Evolutionary conservation across 2,888 invertebrate species (phyloP).

Genomic region (Elaeidobius kamerunicus): DNA sequence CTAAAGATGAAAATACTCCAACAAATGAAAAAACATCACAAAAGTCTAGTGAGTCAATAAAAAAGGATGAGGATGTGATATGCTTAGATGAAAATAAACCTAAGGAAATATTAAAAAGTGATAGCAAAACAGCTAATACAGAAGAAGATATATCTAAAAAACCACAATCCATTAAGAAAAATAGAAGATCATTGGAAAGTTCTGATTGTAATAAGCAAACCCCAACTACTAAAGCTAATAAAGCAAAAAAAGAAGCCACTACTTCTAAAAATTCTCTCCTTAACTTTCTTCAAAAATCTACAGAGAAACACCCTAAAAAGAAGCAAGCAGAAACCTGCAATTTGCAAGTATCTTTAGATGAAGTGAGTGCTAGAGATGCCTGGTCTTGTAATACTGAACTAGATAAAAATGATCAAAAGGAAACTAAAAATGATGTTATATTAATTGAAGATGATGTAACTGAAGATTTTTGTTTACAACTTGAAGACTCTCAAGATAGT

Average conservation of each 20-base stretch:
- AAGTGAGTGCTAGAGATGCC: constrained; percentile 38
- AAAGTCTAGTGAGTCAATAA: too few relatives aligned
- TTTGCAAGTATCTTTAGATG: constrained; percentile 31
- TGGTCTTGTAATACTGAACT: constrained; percentile 33
- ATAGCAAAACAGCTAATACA: background rate
- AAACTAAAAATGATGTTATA: constrained; percentile 3
- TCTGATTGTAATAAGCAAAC: too few relatives aligned
- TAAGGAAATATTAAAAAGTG: background rate
- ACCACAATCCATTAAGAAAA: too few relatives aligned
- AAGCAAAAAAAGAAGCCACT: constrained; percentile 5
- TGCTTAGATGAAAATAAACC: too few relatives aligned
- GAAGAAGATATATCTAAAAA: too few relatives aligned
- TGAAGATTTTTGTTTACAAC: constrained; percentile 39
- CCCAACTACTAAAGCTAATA: too few relatives aligned
- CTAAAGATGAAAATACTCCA: background rate
- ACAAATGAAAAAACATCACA: background rate
- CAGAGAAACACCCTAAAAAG: constrained; percentile 15
- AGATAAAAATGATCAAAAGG: constrained; percentile 5
- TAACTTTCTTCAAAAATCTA: constrained; percentile 29
- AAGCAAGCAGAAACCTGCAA: constrained; percentile 4
- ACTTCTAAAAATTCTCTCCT: constrained; percentile 28
- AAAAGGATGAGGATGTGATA: too few relatives aligned
- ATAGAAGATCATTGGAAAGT: too few relatives aligned
- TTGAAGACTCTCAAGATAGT: constrained; percentile 35
- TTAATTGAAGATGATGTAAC: constrained; percentile 32